Conservation (phyloP, 2,797 vertebrate genomes). For the Erethizon dorsatum region DNA sequence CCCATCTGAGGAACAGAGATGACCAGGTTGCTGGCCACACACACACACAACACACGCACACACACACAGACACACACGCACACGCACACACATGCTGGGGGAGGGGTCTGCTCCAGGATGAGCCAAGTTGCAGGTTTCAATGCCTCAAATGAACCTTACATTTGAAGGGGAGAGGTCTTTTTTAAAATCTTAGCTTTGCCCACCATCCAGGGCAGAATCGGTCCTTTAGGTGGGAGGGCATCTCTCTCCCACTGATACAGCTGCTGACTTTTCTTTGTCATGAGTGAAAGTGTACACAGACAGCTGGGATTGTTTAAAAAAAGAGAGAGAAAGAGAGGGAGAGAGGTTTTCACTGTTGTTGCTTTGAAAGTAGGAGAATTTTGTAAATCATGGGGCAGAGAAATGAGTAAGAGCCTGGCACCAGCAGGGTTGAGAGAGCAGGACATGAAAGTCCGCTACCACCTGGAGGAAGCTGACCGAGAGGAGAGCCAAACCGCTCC, state of each 20-base stretch:
- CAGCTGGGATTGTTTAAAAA: neutral
- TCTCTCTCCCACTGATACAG: neutral
- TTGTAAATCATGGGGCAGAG: neutral
- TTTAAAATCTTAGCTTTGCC: constrained; percentile 69
- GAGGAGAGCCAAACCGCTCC: neutral
- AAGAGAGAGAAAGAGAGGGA: no score
- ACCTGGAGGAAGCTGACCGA: neutral
- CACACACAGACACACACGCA: no score
- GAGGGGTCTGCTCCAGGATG: neutral
- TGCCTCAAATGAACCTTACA: constrained; percentile 70
- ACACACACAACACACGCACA: neutral
- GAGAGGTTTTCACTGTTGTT: neutral
- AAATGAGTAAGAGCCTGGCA: neutral
- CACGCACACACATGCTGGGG: no score
- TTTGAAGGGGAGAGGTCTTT: constrained; percentile 69
- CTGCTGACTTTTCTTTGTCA: neutral
- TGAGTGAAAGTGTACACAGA: neutral
- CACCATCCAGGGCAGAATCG: constrained; percentile 54
- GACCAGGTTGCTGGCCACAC: neutral
- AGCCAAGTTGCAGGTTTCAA: constrained; percentile 70
- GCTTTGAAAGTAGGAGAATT: neutral
- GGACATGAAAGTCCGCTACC: neutral
- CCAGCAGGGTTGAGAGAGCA: neutral
- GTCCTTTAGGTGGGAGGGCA: constrained; percentile 14
- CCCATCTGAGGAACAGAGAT: constrained; percentile 59